Evolutionary conservation across 2,888 invertebrate species (phyloP).

Genomic region (Hemistola chrysoprasaria): DNA sequence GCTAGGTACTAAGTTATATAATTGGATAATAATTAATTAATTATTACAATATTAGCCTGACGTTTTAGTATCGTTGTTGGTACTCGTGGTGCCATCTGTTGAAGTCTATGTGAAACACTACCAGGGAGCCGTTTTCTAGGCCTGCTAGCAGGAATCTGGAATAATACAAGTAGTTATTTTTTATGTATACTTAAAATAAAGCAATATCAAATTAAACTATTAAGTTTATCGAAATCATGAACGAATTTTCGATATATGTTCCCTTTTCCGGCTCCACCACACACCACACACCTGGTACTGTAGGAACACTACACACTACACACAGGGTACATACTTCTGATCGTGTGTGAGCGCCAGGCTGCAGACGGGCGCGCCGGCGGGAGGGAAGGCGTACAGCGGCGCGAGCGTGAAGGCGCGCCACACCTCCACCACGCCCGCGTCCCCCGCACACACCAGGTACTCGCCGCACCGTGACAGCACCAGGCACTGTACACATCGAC

Average conservation of each 20-base stretch:
- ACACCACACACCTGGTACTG: too few relatives aligned
- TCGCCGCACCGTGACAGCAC: slow-evolving; percentile 98
- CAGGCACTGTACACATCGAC: slow-evolving; percentile 86
- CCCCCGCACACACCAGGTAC: slow-evolving; percentile 98
- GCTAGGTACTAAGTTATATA: slow-evolving; percentile 22
- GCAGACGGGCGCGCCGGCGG: slow-evolving; percentile 96
- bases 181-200: too few relatives aligned
- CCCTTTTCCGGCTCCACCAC: too few relatives aligned
- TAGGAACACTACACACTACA: too few relatives aligned
- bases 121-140: slow-evolving; percentile 97
- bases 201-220: too few relatives aligned
- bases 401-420: slow-evolving; percentile 99
- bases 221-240: too few relatives aligned
- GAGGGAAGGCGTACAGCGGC: slow-evolving; percentile 98
- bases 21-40: slow-evolving; percentile 35
- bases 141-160: slow-evolving; percentile 98
- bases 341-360: slow-evolving; percentile 98
- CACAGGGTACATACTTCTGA: slow-evolving; percentile 91
- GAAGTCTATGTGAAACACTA: slow-evolving; percentile 99
- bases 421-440: slow-evolving; percentile 98
- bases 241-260: too few relatives aligned
- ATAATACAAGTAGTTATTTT: slow-evolving; percentile 5
- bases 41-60: slow-evolving; percentile 25
- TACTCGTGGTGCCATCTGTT: slow-evolving; percentile 99
- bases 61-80: slow-evolving; percentile 92